Evolutionary conservation across 2,113 vertebrate genomes (phyloP).

Genomic region (Megaleporinus macrocephalus): DNA sequence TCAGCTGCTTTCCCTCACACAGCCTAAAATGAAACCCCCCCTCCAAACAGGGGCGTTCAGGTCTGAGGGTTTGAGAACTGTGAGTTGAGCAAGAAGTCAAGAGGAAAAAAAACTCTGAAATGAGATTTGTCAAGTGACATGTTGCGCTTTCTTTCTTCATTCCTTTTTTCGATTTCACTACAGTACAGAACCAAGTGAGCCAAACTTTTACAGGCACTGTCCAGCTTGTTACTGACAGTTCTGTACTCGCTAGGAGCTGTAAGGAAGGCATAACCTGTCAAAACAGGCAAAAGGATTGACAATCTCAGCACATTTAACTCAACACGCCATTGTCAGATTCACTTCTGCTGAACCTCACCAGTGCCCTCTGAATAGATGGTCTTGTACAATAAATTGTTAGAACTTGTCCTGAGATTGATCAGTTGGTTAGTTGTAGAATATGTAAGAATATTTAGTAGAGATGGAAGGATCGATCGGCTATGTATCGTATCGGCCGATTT

Average conservation of each 20-base stretch:
- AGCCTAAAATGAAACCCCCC: conserved; percentile 17
- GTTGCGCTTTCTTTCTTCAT: not conserved
- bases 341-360: not conserved
- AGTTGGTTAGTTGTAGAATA: too few relatives aligned
- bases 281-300: not conserved
- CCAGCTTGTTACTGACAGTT: conserved; percentile 18
- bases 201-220: not conserved
- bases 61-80: conserved; percentile 3
- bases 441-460: too few relatives aligned
- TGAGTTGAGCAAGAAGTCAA: not conserved
- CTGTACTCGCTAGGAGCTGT: not conserved
- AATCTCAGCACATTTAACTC: not conserved
- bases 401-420: too few relatives aligned
- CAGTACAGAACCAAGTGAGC: not conserved
- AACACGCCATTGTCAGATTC: not conserved
- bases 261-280: not conserved
- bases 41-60: conserved; percentile 2
- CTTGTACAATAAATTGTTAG: conserved; percentile 8
- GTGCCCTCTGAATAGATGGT: not conserved
- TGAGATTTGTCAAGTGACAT: conserved; percentile 19
- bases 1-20: not conserved
- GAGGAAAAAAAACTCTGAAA: conserved; percentile 12
- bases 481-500: too few relatives aligned
- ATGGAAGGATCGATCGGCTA: too few relatives aligned
- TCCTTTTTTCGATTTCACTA: not conserved